Evolutionary conservation across 2,113 vertebrate species (phyloP).

Genomic region (Forbesichthys papilliferus): DNA sequence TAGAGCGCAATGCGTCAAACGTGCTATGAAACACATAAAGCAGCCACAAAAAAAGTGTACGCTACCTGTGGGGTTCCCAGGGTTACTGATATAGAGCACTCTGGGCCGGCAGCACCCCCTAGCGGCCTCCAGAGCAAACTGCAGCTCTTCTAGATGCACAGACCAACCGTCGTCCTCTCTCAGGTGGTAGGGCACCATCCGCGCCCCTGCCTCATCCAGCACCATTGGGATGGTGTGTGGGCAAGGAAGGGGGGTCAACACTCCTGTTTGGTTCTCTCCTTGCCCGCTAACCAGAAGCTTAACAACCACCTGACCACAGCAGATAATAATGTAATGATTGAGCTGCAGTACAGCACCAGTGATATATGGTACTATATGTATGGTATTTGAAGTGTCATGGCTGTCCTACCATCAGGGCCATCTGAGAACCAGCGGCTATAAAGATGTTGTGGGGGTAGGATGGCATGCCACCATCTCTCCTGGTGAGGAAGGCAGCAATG

Average conservation of each 20-base stretch:
- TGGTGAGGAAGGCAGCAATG: slow-evolving; percentile 64
- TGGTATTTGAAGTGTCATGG: not conserved
- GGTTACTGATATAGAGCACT: slow-evolving; percentile 75
- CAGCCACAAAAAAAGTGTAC: not conserved
- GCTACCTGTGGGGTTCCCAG: slow-evolving; percentile 75
- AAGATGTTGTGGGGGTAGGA: slow-evolving; percentile 53
- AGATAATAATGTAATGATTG: not conserved
- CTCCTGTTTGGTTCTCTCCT: slow-evolving; percentile 41
- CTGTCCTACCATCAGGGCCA: slow-evolving; percentile 58
- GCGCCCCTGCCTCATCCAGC: slow-evolving; percentile 38
- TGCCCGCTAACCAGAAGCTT: slow-evolving; percentile 53
- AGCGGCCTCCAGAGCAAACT: slow-evolving; percentile 28
- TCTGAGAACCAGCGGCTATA: slow-evolving; percentile 58
- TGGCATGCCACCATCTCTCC: slow-evolving; percentile 61
- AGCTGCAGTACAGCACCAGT: not conserved
- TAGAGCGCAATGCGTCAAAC: not conserved
- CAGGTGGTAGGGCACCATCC: slow-evolving; percentile 54
- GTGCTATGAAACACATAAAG: not conserved
- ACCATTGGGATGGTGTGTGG: slow-evolving; percentile 49
- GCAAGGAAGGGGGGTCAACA: slow-evolving; percentile 66
- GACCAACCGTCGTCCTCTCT: slow-evolving; percentile 65
- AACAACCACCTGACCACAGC: slow-evolving; percentile 46
- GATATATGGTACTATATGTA: not conserved
- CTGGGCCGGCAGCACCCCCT: slow-evolving; percentile 55
- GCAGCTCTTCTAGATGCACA: slow-evolving; percentile 53